Conservation (phyloP, 2,797 vertebrate genomes). For the Ciconia nigra region DNA sequence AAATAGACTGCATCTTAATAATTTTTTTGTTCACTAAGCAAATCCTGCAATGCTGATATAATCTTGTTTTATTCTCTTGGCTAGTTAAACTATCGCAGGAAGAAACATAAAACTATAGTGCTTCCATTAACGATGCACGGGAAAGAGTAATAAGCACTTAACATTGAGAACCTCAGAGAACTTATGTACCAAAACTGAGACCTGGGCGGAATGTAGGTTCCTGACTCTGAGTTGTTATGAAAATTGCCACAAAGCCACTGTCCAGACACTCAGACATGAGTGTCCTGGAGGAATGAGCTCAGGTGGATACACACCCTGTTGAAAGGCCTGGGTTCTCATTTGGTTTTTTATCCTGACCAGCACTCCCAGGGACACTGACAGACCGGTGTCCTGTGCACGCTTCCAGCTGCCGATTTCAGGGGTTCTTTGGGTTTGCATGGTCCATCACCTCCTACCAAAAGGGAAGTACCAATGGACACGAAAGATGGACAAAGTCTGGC, state of each 20-base stretch:
- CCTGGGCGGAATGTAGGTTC: not conserved
- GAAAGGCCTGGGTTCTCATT: not conserved
- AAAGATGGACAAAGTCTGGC: not conserved
- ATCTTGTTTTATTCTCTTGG: not conserved
- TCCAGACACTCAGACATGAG: not conserved
- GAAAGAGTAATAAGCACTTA: not conserved
- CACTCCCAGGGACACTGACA: not conserved
- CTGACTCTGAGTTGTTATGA: not conserved
- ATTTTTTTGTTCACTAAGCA: not conserved
- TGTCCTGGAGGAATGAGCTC: not conserved
- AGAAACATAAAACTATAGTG: not conserved
- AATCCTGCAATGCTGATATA: not conserved
- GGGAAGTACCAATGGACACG: not conserved
- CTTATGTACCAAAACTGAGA: not conserved
- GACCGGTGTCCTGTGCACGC: not conserved
- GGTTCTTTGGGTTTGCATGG: not conserved
- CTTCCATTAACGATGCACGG: not conserved
- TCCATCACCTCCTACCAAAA: not conserved
- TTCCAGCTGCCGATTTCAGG: not conserved
- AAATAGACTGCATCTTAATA: not conserved
- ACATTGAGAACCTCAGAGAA: not conserved
- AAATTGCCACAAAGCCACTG: not conserved
- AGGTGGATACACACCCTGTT: not conserved
- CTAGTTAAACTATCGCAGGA: not conserved
- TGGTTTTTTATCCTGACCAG: not conserved